A percentile compares a stretch with the other conserved stretches of the same genome.
Evolutionary conservation across 2,113 vertebrate genomes (phyloP).

Genomic region (Apteryx mantelli): DNA sequence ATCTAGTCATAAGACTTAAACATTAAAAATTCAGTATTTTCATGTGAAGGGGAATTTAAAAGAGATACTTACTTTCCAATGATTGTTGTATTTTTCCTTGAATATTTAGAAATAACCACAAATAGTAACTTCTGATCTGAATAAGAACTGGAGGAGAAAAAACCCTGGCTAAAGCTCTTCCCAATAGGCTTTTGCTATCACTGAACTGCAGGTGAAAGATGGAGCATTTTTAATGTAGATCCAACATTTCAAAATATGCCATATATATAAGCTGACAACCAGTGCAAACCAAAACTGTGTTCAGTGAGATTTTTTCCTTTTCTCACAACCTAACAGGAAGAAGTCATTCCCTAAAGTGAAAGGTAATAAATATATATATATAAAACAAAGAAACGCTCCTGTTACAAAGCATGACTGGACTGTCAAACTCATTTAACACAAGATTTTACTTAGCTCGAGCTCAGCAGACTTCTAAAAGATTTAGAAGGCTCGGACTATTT

Average conservation of each 20-base stretch:
- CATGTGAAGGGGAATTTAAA: background rate
- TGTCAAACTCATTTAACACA: background rate
- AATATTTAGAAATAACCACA: background rate
- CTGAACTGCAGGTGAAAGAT: background rate
- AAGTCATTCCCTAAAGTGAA: background rate
- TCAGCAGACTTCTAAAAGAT: background rate
- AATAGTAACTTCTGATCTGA: background rate
- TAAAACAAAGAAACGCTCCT: background rate
- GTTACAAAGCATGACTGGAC: background rate
- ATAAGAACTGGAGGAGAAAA: background rate
- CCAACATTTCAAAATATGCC: background rate
- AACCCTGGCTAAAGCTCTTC: background rate
- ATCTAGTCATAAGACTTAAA: constrained; percentile 15
- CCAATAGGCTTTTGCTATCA: background rate
- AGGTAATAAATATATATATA: background rate
- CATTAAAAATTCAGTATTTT: background rate
- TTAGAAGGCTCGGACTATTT: background rate
- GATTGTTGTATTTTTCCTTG: background rate
- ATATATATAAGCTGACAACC: background rate
- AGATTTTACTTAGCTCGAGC: background rate
- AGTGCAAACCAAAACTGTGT: background rate
- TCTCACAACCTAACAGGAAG: background rate
- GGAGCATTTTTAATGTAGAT: background rate
- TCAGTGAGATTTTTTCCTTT: background rate
- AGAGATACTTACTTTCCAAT: background rate